Percentiles rank a stretch among this genome's conserved stretches.
Conservation (phyloP, 2,797 vertebrate species). For the Valencia hispanica region DNA sequence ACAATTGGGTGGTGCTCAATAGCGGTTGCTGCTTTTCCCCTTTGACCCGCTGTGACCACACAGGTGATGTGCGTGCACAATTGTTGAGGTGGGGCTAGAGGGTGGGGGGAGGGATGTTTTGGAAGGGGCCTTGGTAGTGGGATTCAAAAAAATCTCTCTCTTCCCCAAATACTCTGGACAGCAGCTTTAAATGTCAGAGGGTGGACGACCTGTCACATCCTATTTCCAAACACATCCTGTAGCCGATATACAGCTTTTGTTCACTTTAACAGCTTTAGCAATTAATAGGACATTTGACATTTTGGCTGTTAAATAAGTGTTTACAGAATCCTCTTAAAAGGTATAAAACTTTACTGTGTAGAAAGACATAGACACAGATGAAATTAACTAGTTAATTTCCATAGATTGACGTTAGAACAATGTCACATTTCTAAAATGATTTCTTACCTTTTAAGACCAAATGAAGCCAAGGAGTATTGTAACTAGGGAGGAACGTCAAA, state of each 20-base stretch:
- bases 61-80: no score
- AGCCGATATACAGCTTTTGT: neutral
- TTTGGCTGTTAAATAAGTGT: neutral
- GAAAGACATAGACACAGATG: no score
- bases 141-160: no score
- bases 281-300: neutral
- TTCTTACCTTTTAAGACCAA: neutral
- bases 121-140: no score
- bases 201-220: neutral
- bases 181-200: slow-evolving; percentile 4
- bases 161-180: no score
- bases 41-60: no score
- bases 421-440: neutral
- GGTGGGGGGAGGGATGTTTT: no score
- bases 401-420: neutral
- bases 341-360: neutral
- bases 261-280: neutral
- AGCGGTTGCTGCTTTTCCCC: no score
- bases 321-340: neutral
- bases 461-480: neutral
- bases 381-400: neutral
- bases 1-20: no score
- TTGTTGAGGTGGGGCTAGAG: no score
- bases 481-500: neutral
- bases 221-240: neutral